Conservation (phyloP, 2,113 vertebrate genomes). For the Ivindomyrus marchei region DNA sequence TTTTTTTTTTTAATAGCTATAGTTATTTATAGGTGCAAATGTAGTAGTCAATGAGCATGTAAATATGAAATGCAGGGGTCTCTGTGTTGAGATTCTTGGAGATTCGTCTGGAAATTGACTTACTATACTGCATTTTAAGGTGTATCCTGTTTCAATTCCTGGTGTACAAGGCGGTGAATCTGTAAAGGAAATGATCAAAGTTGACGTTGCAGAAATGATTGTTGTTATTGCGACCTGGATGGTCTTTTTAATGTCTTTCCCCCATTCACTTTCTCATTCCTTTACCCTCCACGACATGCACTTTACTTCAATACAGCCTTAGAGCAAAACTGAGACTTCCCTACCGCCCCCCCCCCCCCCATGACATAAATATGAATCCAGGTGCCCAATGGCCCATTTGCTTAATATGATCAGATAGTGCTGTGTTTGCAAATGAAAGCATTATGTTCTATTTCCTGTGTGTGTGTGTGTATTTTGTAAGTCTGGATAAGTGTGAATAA, state of each 20-base stretch:
- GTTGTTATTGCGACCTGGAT: not conserved
- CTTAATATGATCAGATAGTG: constrained; percentile 3
- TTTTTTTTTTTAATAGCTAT: constrained; percentile 24
- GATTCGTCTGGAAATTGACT: constrained; percentile 15
- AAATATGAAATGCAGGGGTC: constrained; percentile 37
- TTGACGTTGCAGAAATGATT: not conserved
- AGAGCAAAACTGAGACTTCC: not conserved
- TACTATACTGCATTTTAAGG: constrained; percentile 16
- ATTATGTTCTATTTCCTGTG: not conserved
- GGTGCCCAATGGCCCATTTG: not conserved
- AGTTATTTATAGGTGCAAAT: constrained; percentile 13
- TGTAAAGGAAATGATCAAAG: constrained; percentile 21
- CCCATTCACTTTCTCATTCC: not conserved
- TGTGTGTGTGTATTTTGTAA: not conserved
- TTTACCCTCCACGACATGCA: not conserved
- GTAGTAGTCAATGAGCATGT: constrained; percentile 32
- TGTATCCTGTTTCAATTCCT: constrained; percentile 25
- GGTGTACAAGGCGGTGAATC: constrained; percentile 25
- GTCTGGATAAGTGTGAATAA: not conserved
- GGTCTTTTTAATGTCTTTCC: not conserved
- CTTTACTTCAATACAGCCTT: not conserved
- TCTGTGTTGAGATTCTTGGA: constrained; percentile 39
- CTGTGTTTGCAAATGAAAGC: not conserved
- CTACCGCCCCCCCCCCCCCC: not conserved
- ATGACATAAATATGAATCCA: not conserved